These are phyloP conservation scores for Drosophila hamatofila DNA, from an alignment of 2,888 invertebrate species.

Conservation along the genomic window DNA sequence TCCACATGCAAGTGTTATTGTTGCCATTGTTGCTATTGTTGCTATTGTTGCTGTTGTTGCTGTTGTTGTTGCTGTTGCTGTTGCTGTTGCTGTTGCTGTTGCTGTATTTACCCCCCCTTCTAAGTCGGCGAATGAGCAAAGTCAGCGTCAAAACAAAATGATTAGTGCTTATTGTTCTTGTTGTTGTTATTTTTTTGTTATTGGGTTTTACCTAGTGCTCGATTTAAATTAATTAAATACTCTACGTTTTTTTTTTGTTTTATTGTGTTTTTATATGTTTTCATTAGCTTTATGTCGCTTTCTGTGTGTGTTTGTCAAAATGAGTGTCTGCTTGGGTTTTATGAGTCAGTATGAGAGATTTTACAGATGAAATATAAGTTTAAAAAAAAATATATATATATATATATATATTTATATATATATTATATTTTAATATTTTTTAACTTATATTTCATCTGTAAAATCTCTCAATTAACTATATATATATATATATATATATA, in stretches of 20 bases:
- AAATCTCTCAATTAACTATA: no score
- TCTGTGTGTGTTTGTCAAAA: background rate
- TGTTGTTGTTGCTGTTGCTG: background rate
- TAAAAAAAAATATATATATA: background rate
- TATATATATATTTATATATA: background rate
- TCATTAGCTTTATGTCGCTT: constrained; percentile 1
- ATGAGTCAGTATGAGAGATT: background rate
- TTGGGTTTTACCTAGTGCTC: constrained; percentile 36
- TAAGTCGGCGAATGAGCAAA: constrained; percentile 7
- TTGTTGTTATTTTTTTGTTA: constrained; percentile 23
- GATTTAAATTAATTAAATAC: constrained; percentile 23
- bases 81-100: background rate
- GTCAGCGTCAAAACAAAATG: constrained; percentile 64
- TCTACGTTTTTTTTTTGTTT: background rate
- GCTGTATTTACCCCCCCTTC: constrained; percentile 10
- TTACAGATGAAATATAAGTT: background rate
- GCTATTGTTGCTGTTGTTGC: background rate
- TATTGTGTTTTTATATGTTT: background rate
- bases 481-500: no score
- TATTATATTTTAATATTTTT: no score
- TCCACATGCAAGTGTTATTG: constrained; percentile 1
- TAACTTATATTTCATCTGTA: no score
- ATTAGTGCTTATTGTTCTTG: constrained; percentile 48
- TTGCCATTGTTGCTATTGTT: background rate
- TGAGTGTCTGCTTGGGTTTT: background rate